These are phyloP conservation scores for Columba guinea DNA, from an alignment of 2,797 vertebrate genomes.

Conservation along the genomic window DNA sequence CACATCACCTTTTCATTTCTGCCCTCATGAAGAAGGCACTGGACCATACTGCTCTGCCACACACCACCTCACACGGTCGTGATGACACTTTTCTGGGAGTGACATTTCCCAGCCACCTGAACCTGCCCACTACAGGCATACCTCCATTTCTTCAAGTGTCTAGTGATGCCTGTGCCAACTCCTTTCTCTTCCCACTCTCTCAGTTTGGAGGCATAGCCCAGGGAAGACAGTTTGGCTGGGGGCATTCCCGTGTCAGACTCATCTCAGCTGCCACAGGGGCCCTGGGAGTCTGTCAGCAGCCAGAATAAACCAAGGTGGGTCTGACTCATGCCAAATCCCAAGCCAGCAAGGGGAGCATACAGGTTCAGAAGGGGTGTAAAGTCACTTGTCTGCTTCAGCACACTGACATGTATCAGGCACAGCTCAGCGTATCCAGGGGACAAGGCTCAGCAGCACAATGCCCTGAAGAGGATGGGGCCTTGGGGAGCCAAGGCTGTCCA, in stretches of 20 bases:
- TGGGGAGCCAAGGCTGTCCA: neutral
- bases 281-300: conserved; percentile 6
- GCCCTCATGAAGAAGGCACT: neutral
- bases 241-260: neutral
- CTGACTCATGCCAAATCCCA: neutral
- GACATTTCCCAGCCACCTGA: neutral
- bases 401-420: neutral
- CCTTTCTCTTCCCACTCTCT: neutral
- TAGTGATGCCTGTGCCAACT: neutral
- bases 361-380: neutral
- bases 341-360: neutral
- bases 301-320: conserved; percentile 28
- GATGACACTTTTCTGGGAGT: neutral
- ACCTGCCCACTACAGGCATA: neutral
- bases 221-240: neutral
- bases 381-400: neutral
- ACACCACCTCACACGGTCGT: neutral
- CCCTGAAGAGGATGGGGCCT: neutral
- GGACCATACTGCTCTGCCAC: neutral
- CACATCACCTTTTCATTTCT: neutral
- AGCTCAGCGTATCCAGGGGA: neutral
- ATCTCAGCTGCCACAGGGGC: conserved; percentile 53
- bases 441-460: neutral
- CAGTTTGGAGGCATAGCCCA: neutral
- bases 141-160: neutral